Evolutionary conservation across 2,888 invertebrate species (phyloP).

Genomic region (Rhagonycha lutea): DNA sequence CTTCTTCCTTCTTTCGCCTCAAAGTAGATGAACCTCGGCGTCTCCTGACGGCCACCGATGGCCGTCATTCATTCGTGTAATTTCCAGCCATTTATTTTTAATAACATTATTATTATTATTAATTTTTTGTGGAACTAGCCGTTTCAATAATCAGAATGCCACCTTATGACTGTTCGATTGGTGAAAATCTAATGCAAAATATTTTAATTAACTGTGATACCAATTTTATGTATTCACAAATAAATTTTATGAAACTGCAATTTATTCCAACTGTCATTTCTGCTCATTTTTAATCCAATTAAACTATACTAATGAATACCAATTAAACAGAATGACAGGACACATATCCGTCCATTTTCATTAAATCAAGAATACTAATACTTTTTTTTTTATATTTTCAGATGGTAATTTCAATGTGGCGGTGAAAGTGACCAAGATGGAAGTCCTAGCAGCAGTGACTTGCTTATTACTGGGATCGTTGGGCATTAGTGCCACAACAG

Average conservation of each 20-base stretch:
- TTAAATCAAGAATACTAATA: background rate
- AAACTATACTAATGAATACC: background rate
- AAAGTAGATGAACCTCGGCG: no score
- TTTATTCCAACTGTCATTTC: background rate
- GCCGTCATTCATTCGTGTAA: no score
- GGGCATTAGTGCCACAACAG: constrained; percentile 35
- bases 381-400: constrained; percentile 27
- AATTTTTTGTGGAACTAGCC: background rate
- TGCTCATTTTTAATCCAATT: background rate
- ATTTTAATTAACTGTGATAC: background rate
- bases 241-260: background rate
- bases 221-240: background rate
- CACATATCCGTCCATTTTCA: no score
- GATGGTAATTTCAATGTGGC: constrained; percentile 39
- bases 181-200: background rate
- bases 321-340: no score
- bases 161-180: background rate
- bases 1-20: no score
- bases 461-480: constrained; percentile 36
- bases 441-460: constrained; percentile 40
- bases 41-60: no score
- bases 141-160: background rate
- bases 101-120: background rate
- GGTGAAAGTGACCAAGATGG: constrained; percentile 40
- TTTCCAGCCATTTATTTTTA: background rate